Base-by-base conservation (phyloP, 2,888 invertebrate genomes). In the Glyphotaelius pellucidus region DNA sequence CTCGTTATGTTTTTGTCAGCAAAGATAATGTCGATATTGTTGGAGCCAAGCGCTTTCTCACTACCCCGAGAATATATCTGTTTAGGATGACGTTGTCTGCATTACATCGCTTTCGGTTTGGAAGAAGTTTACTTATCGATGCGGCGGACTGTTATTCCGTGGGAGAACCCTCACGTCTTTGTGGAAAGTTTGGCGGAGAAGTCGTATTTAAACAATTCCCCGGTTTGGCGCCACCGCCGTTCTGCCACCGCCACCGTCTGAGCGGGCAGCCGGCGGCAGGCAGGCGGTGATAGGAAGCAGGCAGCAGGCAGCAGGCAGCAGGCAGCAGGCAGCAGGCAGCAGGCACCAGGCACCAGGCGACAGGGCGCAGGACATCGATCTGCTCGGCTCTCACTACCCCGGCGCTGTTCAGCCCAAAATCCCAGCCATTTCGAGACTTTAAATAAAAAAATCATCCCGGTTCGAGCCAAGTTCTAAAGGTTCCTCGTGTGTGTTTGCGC, bases 191-290 rank as follows among this genome's bases (percentile, higher is more conserved):
- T 91, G 42, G 84, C 88, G 80, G 35, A 80, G 83, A 81, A 92
- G 91, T 91, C 84, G 47, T 89, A 92, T 92, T 92, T 85, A 90
- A 91, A 91, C 80, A 35, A 52, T 84, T 83, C 89, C 90, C 87
- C 84, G 89, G 88, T 90, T 92, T 92, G 93, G 93, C 93, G 93
- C 93, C 93, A 92, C 83, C 38, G 91, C 92, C 92, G 79, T 47
- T 42, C 31, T 31, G 67, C 80, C 67, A 52, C 15, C 87, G 83
- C 47, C 80, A 31, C 42, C 86, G 83, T 67, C 67, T 67, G 67
- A 67, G 85, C 90, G 7, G 31, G 84, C 84, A 79, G 52, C 19
- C 15, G 52, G 52, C 15, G 25, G 0, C 19, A 5, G 67, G 67
- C 67, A n/a, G 67, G 25, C 25, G n/a, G 67, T n/a, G 9, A 3